Conservation (phyloP, 1,140 invertebrate species). For the Trissolcus basalis region DNA sequence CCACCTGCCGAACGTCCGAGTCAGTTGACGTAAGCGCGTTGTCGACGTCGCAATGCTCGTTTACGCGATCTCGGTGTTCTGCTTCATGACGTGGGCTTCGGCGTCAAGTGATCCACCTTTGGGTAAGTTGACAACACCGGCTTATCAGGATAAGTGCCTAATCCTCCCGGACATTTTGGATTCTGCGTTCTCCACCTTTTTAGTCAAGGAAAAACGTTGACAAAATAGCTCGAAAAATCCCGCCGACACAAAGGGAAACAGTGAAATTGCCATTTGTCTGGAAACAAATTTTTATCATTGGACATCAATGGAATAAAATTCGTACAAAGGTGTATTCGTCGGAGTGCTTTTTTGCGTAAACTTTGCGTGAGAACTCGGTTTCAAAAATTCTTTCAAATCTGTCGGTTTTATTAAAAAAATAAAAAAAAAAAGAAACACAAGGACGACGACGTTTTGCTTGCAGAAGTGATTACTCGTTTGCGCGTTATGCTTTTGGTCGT, state of each 20-base stretch:
- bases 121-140: slow-evolving; percentile 64
- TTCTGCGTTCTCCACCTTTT: neutral
- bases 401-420: too few relatives aligned
- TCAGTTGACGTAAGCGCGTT: slow-evolving; percentile 74
- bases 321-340: too few relatives aligned
- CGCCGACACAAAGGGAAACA: neutral
- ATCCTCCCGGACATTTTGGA: neutral
- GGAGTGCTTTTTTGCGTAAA: too few relatives aligned
- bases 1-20: slow-evolving; percentile 58
- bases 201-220: neutral
- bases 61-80: slow-evolving; percentile 67
- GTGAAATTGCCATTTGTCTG: too few relatives aligned
- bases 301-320: too few relatives aligned
- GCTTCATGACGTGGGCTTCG: slow-evolving; percentile 67
- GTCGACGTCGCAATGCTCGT: slow-evolving; percentile 69
- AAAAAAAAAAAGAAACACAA: neutral
- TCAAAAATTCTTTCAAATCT: too few relatives aligned
- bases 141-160: slow-evolving; percentile 7
- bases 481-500: slow-evolving; percentile 13
- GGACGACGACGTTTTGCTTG: slow-evolving; percentile 4
- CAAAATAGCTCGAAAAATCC: slow-evolving; percentile 9
- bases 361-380: too few relatives aligned
- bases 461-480: slow-evolving; percentile 13
- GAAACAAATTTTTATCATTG: too few relatives aligned
- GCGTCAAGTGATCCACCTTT: slow-evolving; percentile 70